Conservation (phyloP, 2,113 vertebrate species). For the Orientallactaga bullata region DNA sequence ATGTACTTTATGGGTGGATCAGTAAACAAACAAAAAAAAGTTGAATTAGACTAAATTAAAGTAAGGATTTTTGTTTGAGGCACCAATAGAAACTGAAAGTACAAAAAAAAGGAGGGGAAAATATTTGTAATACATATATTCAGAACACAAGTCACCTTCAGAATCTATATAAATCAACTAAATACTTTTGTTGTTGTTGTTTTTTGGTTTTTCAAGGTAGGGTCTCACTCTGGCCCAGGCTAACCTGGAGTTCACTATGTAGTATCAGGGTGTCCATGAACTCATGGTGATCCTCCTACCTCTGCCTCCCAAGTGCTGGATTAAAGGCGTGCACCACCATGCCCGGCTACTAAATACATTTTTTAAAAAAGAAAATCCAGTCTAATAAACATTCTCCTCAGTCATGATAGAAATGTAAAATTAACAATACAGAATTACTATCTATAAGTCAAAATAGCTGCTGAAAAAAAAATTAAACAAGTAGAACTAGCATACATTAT, state of each 20-base stretch:
- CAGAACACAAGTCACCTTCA: background rate
- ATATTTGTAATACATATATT: background rate
- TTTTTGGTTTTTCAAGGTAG: too few relatives aligned
- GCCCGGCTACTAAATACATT: background rate
- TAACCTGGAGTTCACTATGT: too few relatives aligned
- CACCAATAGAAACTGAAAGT: constrained; percentile 19
- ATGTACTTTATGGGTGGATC: too few relatives aligned
- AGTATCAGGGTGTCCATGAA: too few relatives aligned
- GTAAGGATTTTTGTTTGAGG: background rate
- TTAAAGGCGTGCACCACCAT: too few relatives aligned
- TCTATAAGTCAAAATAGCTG: background rate
- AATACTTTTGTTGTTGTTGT: too few relatives aligned
- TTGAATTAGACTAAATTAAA: background rate
- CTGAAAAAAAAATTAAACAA: background rate
- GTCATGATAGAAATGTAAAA: constrained; percentile 4
- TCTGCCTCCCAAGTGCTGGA: too few relatives aligned
- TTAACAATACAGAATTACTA: background rate
- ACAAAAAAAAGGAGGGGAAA: background rate
- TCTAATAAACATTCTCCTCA: background rate
- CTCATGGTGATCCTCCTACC: too few relatives aligned
- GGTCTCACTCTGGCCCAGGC: too few relatives aligned
- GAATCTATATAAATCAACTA: background rate
- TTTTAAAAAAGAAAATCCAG: background rate
- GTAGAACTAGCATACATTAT: background rate
- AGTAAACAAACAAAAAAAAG: too few relatives aligned